Percentiles rank a stretch among this genome's conserved stretches.
These are phyloP conservation scores for Coremacera marginata DNA, from an alignment of 2,888 invertebrate genomes.

Conservation along the genomic window DNA sequence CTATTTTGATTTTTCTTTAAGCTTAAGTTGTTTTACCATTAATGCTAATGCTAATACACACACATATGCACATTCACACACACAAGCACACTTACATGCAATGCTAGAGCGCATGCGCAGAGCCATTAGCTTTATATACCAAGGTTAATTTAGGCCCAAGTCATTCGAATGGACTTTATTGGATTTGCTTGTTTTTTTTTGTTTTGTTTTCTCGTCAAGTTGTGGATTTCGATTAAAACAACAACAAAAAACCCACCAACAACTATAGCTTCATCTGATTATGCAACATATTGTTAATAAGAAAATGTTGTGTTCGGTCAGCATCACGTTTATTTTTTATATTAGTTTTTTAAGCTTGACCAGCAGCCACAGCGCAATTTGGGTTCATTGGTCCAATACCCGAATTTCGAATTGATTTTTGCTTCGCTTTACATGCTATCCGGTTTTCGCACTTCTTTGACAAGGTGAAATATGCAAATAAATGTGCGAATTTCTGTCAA, in stretches of 20 bases:
- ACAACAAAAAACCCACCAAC: background rate
- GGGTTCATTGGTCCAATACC: constrained; percentile 6
- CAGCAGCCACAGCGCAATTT: background rate
- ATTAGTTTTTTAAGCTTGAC: background rate
- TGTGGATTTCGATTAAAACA: background rate
- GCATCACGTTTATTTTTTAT: background rate
- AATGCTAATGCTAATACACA: no score
- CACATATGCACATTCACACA: no score
- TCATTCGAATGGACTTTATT: background rate
- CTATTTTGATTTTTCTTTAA: no score
- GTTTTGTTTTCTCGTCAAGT: background rate
- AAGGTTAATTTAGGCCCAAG: constrained; percentile 12
- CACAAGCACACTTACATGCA: background rate
- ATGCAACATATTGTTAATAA: constrained; percentile 4
- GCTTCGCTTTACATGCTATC: background rate
- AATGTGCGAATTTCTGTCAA: no score
- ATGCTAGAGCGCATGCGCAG: background rate
- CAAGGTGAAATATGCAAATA: background rate
- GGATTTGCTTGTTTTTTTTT: background rate
- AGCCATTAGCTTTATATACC: background rate
- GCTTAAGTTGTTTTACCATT: no score
- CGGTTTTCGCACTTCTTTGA: background rate
- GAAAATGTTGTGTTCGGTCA: background rate
- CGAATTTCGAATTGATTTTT: background rate
- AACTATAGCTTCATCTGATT: background rate